These are phyloP conservation scores for Pecten maximus DNA, from an alignment of 2,888 invertebrate genomes.

Conservation along the genomic window DNA sequence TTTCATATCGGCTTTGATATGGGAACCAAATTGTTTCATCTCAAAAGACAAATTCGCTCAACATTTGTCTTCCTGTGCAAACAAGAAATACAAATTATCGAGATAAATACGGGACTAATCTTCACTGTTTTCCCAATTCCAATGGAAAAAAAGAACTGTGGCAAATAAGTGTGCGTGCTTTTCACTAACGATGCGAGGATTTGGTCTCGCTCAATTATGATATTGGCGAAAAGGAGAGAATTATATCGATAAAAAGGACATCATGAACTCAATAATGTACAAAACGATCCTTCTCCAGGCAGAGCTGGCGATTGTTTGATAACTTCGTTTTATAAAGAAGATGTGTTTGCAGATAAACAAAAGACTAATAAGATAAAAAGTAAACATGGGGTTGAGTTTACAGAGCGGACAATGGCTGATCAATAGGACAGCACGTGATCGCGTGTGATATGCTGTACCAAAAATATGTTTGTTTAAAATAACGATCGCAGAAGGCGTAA, in stretches of 20 bases:
- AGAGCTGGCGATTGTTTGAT: neutral
- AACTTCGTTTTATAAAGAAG: neutral
- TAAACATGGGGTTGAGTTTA: neutral
- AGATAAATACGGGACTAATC: neutral
- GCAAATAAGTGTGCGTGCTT: constrained; percentile 15
- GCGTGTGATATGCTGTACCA: neutral
- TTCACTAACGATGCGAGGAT: neutral
- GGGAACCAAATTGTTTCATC: constrained; percentile 35
- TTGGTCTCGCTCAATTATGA: neutral
- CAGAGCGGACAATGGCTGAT: neutral
- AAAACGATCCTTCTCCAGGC: neutral
- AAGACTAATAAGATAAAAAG: constrained; percentile 6
- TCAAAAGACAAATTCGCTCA: constrained; percentile 29
- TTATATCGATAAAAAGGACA: constrained; percentile 1
- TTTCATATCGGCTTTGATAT: constrained; percentile 5
- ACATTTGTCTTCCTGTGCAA: constrained; percentile 30
- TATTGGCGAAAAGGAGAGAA: neutral
- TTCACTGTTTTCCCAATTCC: constrained; percentile 30
- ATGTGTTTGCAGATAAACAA: neutral
- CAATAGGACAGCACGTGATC: neutral
- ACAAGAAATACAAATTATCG: constrained; percentile 32
- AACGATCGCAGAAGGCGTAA: neutral
- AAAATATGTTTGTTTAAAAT: neutral
- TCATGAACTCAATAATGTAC: constrained; percentile 22
- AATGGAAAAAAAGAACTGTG: neutral